phyloP scores from a whole-genome alignment of 2,797 vertebrate species.

The Tarsius wallacei region DNA sequence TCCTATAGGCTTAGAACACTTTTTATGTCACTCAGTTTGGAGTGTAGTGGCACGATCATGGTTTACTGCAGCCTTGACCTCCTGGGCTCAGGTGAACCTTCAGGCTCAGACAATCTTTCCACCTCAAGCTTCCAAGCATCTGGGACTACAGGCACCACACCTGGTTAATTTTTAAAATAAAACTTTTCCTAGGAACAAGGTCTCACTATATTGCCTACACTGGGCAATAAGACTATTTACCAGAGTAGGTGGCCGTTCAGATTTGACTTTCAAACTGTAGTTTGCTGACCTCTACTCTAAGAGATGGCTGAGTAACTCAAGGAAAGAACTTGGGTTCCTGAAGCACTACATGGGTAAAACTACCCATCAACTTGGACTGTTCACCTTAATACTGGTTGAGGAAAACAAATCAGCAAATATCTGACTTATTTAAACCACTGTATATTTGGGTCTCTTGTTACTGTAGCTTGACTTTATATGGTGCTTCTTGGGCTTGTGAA shows the following conservation, averaged over 20 bases:
- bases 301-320: neutral
- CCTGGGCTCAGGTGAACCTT: too few relatives aligned
- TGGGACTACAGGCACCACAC: too few relatives aligned
- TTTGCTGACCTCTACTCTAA: neutral
- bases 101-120: too few relatives aligned
- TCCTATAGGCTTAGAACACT: neutral
- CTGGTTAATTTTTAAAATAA: too few relatives aligned
- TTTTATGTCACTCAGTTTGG: neutral
- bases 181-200: too few relatives aligned
- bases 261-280: neutral
- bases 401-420: neutral
- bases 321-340: neutral
- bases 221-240: neutral
- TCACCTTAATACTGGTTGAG: neutral
- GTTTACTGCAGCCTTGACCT: too few relatives aligned
- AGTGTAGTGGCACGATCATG: too few relatives aligned
- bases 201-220: too few relatives aligned
- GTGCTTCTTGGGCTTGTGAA: neutral
- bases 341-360: neutral
- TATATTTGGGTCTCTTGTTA: neutral
- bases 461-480: neutral
- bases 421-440: neutral
- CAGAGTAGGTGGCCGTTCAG: neutral
- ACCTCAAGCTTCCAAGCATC: too few relatives aligned
- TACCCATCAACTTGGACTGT: neutral